Evolutionary conservation across 2,113 vertebrate species (phyloP), one percentile per base, ranked within the genome.

Genomic region (Uria aalge): DNA sequence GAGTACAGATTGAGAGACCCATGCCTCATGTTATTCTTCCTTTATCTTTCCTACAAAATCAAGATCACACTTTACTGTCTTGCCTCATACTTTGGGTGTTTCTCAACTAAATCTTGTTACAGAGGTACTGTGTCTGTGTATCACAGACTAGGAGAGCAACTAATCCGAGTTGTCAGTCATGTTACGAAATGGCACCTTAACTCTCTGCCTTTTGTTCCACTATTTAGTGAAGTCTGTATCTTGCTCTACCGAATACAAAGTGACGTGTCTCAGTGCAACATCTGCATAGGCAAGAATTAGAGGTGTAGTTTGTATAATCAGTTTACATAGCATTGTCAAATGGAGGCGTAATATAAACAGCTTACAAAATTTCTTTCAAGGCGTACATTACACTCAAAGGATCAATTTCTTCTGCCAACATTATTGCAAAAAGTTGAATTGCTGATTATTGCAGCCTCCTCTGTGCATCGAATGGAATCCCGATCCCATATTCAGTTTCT

Each of bases 351-450:
- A 36, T 88, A 97, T 97, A 92, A 97, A 94, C 15, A 94, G 88
- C 88, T 95, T 91, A 64, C 53, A 79, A 91, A 90, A 92, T 96
- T 67, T 92, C 76, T 95, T 94, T 84, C 87, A 93, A 94, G 93
- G 52, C 3, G 4, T 68, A 60, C 74, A 24, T 96, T 89, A 89
- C 75, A 77, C 72, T 91, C 86, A 76, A 66, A 69, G 62, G 86
- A 84, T 68, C 60, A 17, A 45, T 88, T 43, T 56, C 66, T 88
- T 93, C 79, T 94, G 88, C 60, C 34, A 60, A 45, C 90, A 88
- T 89, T 91, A 92, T 88, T 86, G 55, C 78, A 81, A 82, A 94
- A 96, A 92, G 47, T 73, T 83, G 30, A 88, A 74, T 53, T 79
- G 79, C 89, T 75, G 90, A 81, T 97, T 59, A 79, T 62, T 95